Evolutionary conservation across 2,113 vertebrate genomes (phyloP), one percentile per base, ranked within the genome.

Genomic region (Brevimyrus niger): DNA sequence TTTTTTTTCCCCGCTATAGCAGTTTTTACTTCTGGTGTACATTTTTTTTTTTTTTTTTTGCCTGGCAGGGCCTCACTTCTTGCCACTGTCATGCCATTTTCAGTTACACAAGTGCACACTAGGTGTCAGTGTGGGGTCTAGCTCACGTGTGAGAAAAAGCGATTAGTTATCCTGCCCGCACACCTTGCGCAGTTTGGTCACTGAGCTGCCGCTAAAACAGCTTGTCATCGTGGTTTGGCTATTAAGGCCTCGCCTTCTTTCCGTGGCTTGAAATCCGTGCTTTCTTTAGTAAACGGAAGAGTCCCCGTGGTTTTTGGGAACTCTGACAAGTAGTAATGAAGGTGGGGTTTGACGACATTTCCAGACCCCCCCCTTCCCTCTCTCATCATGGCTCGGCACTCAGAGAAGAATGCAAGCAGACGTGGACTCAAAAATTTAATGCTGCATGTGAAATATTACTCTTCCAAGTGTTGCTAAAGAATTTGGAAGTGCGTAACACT

Each of bases 101-200:
- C 50, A 69, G 53, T 89, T 44, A 47, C 88, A 42, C 50, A 31
- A 50, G 87, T 76, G 27, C 89, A 92, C 94, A 94, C 94, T 94
- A 95, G 94, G 91, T 93, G 94, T 93, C 94, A 95, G 92, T 94
- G 89, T 94, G 44, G 93, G 89, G 93, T 93, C 51, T 92, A 44
- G 87, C 90, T 91, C 90, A 48, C 89, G 15, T 17, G 23, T 53
- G 46, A 84, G 76, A 42, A 7, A 69, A 47, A 48, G 44, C 0
- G 27, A 35, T 87, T 87, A 55, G 19, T 87, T 35, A 53, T 87
- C 31, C 19, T 19, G 50, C 17, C 17, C 27, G n/a, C 61, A 69
- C 61, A 69, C 61, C 61, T 69, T 69, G 61, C 61, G 9, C 61
- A 3, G 27, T 19, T 87, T 9, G 3, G 31, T 42, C 82, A 47